Percentiles rank a stretch among this genome's conserved stretches.
Evolutionary conservation across 2,113 vertebrate genomes (phyloP).

Genomic region (Talpa occidentalis): DNA sequence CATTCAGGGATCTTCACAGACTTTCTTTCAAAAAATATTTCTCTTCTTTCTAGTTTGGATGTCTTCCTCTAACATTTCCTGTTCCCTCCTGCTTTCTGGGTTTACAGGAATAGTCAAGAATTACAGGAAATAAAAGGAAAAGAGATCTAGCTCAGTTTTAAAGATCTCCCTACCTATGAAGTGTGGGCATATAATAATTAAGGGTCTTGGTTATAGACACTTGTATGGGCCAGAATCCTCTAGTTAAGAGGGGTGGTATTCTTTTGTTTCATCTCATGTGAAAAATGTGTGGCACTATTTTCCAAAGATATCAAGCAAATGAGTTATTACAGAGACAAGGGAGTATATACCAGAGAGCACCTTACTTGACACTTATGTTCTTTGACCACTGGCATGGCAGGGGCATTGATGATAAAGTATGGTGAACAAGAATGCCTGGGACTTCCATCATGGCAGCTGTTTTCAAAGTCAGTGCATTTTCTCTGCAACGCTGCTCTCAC

Average conservation of each 20-base stretch:
- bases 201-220: background rate
- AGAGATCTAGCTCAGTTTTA: background rate
- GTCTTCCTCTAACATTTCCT: background rate
- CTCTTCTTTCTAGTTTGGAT: background rate
- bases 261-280: background rate
- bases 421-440: background rate
- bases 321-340: background rate
- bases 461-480: background rate
- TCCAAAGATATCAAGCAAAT: background rate
- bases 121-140: background rate
- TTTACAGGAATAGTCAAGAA: background rate
- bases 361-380: background rate
- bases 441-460: background rate
- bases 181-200: background rate
- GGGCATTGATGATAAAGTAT: background rate
- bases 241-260: background rate
- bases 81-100: background rate
- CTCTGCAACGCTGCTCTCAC: background rate
- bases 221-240: background rate
- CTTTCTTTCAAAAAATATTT: background rate
- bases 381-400: background rate
- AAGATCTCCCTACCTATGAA: background rate
- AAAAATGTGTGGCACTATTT: background rate
- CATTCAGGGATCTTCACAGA: background rate
- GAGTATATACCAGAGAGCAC: background rate